Evolutionary conservation across 2,888 invertebrate genomes (phyloP).

Genomic region (Polydesmus complanatus): DNA sequence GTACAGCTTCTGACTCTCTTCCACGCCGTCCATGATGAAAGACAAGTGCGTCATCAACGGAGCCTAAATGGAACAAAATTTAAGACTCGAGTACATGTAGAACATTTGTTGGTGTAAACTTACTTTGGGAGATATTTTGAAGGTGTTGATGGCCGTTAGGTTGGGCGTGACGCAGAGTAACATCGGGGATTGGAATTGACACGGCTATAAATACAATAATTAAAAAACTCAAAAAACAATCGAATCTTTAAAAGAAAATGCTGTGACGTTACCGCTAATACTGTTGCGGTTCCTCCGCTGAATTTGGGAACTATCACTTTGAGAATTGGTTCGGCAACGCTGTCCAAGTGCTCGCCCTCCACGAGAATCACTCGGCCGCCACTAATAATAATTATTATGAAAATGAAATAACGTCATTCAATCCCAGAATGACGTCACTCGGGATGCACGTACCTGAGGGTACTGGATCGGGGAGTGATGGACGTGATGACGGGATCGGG

Average conservation of each 20-base stretch:
- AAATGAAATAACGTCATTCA: conserved; percentile 11
- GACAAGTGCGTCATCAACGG: conserved; percentile 23
- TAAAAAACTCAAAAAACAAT: no score
- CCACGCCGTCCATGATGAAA: conserved; percentile 31
- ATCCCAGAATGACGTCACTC: background rate
- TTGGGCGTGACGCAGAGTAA: conserved; percentile 22
- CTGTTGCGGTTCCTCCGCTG: conserved; percentile 5
- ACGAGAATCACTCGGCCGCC: conserved; percentile 29
- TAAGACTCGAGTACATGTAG: background rate
- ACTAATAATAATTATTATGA: conserved; percentile 25
- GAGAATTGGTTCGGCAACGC: conserved; percentile 26
- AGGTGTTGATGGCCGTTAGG: conserved; percentile 12
- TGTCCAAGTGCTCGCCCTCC: conserved; percentile 28
- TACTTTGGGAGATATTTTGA: conserved; percentile 20
- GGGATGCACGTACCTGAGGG: conserved; percentile 21
- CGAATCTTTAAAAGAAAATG: no score
- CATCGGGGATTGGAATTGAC: conserved; percentile 22
- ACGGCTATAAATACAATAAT: background rate
- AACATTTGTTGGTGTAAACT: background rate
- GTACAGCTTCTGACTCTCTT: conserved; percentile 20
- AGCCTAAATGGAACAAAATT: conserved; percentile 5
- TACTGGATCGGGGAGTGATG: conserved; percentile 23
- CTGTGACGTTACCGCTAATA: conserved; percentile 1
- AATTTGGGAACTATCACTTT: conserved; percentile 22
- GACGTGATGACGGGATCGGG: conserved; percentile 24